Conservation (phyloP, 2,888 invertebrate species). For the Hirtodrosophila duncani region DNA sequence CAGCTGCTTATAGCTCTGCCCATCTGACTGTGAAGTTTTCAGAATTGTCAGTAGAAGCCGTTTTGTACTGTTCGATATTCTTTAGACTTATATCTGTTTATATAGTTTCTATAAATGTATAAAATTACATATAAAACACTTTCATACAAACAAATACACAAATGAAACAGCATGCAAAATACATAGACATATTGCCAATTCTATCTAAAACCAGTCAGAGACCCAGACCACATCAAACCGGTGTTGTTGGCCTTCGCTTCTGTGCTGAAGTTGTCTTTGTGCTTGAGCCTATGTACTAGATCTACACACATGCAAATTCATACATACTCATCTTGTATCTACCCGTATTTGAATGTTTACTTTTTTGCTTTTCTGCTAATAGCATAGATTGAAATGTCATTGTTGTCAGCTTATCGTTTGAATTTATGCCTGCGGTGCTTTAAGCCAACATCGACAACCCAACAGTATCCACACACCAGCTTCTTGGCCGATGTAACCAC, state of each 20-base stretch:
- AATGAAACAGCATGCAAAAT: too few species aligned
- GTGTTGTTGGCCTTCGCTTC: conserved; percentile 67
- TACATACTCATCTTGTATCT: conserved; percentile 6
- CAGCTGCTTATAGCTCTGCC: too few species aligned
- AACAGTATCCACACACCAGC: conserved; percentile 18
- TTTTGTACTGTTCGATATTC: too few species aligned
- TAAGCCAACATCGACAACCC: conserved; percentile 12
- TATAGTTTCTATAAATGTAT: too few species aligned
- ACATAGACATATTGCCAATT: conserved; percentile 1
- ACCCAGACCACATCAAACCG: conserved; percentile 33
- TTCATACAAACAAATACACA: too few species aligned
- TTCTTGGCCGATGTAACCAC: conserved; percentile 21
- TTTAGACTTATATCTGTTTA: too few species aligned
- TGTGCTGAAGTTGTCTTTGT: conserved; percentile 43
- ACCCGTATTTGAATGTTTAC: conserved; percentile 6
- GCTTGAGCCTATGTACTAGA: conserved; percentile 27
- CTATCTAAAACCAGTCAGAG: conserved; percentile 14
- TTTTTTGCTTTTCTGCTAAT: conserved; percentile 32
- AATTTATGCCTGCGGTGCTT: conserved; percentile 40
- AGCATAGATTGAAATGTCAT: conserved; percentile 66
- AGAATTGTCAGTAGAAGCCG: too few species aligned
- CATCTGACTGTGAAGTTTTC: too few species aligned
- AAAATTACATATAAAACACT: too few species aligned
- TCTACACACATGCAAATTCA: conserved; percentile 8
- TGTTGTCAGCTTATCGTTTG: conserved; percentile 60